Base-by-base conservation (phyloP, 1,140 invertebrate genomes). In the Scaptodrosophila lebanonensis region DNA sequence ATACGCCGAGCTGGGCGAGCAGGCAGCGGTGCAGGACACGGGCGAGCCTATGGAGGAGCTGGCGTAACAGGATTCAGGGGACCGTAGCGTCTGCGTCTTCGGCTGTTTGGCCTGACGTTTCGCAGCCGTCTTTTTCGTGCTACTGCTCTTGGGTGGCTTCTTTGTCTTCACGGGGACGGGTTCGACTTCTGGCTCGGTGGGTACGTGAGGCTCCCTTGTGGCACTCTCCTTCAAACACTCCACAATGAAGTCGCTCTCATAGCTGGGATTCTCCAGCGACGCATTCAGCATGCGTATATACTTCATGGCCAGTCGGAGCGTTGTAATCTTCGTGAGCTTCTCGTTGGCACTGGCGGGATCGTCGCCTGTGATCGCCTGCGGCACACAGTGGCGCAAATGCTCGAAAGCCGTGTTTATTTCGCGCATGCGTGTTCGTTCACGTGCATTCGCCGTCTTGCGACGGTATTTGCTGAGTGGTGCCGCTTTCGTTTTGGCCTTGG, bases 341-440 rank as follows among this genome's bases (percentile, higher is more conserved):
- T 94, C 92, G 32, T 88, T 87, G 12, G 88, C 88, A 15, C 88
- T 88, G 6, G 87, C 88, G 7, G 72, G 44, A 56, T 84, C 84
- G 20, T 86, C 84, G 16, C 84, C 82, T 11, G 75, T 65, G 12
- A 88, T 84, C 4, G 84, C 79, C 8, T 88, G 87, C 1, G 95
- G 95, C 1, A 97, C 93, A 4, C 91, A 93, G 29, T 90, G 89
- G 13, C 94, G 89, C 0, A 97, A 88, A 1, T 91, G 89, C 86
- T 96, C 94, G 87, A 96, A 97, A 0, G 95, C 95, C 36, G 91
- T 89, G 87, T 97, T 97, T 58, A 97, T 96, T 84, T 97, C 95
- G 42, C 92, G 88, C 95, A 97, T 97, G 38, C 95, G 88, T 44
- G 90, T 92, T 18, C 95, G 85, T 87, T 97, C 95, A 2, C 95